These are phyloP conservation scores for Oryzias javanicus DNA, from an alignment of 2,113 vertebrate species.

Conservation along the genomic window DNA sequence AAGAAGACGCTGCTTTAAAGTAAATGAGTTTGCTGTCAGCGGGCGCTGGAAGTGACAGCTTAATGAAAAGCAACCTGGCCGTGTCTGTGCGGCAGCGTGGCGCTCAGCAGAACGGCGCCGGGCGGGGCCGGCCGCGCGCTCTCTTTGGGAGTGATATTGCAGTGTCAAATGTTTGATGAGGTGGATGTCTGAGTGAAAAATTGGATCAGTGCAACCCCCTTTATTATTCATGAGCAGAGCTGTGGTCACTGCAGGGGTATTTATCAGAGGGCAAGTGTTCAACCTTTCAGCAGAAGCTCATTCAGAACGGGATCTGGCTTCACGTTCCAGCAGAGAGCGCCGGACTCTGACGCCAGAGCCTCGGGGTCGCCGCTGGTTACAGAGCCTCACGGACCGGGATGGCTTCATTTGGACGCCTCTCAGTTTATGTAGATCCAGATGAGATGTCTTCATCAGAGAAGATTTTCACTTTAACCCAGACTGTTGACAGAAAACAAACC, in stretches of 20 bases:
- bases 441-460: no score
- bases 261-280: slow-evolving; percentile 45
- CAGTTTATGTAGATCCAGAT: no score
- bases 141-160: slow-evolving; percentile 32
- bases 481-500: no score
- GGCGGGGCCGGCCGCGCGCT: slow-evolving; percentile 1
- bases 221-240: slow-evolving; percentile 68
- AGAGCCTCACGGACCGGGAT: no score
- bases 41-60: slow-evolving; percentile 32
- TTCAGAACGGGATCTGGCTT: not conserved
- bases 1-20: slow-evolving; percentile 16
- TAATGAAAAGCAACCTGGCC: slow-evolving; percentile 31
- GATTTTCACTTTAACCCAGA: no score
- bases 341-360: not conserved
- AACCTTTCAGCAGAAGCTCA: slow-evolving; percentile 28
- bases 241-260: slow-evolving; percentile 53
- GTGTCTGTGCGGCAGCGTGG: slow-evolving; percentile 4
- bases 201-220: slow-evolving; percentile 40
- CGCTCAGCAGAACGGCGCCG: slow-evolving; percentile 5
- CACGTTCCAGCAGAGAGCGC: slow-evolving; percentile 1
- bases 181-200: slow-evolving; percentile 48
- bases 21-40: slow-evolving; percentile 41
- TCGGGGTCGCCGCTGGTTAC: no score
- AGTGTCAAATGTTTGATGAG: slow-evolving; percentile 45
- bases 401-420: no score